Evolutionary conservation across 2,113 vertebrate species (phyloP).

Genomic region (Pelvicachromis taeniatus): DNA sequence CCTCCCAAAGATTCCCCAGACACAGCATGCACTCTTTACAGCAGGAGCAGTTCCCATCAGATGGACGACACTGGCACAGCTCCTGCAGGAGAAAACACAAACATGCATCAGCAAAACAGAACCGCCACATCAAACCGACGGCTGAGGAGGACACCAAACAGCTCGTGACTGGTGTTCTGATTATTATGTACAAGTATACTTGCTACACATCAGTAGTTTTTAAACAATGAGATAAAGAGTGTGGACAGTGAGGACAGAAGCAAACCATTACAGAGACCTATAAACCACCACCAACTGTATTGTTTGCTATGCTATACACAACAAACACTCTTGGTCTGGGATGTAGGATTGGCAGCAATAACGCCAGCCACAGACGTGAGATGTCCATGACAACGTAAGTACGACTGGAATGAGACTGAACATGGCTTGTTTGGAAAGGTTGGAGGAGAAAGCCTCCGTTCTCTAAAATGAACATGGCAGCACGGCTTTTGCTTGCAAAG

Average conservation of each 20-base stretch:
- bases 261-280: neutral
- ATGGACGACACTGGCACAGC: conserved; percentile 94
- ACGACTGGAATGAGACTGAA: neutral
- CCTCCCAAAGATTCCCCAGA: conserved; percentile 93
- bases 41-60: conserved; percentile 95
- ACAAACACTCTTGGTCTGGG: neutral
- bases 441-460: neutral
- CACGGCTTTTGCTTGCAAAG: neutral
- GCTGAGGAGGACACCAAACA: neutral
- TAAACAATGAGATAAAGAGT: neutral
- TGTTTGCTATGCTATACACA: neutral
- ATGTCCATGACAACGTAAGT: neutral
- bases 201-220: neutral
- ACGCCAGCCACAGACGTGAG: neutral
- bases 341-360: neutral
- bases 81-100: conserved; percentile 74
- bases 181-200: neutral
- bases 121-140: neutral
- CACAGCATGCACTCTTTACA: conserved; percentile 99
- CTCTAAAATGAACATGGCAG: neutral
- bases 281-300: rapidly evolving
- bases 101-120: neutral
- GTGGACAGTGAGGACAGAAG: neutral
- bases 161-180: neutral
- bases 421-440: neutral